Percentiles rank a stretch among this genome's conserved stretches.
Conservation (phyloP, 2,113 vertebrate species). For the Semnornis frantzii region DNA sequence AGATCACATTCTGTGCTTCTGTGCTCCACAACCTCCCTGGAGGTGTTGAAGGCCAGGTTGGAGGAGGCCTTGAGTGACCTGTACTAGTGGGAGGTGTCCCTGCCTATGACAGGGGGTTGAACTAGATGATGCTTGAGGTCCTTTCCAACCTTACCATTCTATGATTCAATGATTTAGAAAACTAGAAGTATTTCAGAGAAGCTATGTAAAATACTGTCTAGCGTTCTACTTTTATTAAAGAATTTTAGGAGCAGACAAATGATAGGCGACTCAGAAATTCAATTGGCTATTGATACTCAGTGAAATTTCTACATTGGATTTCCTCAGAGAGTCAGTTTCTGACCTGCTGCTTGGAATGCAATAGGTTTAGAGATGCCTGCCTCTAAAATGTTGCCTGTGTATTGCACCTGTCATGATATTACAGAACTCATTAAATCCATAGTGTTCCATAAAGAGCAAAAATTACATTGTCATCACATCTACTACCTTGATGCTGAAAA, state of each 20-base stretch:
- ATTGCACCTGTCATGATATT: not conserved
- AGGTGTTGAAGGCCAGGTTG: no score
- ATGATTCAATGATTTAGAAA: not conserved
- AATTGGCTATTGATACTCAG: not conserved
- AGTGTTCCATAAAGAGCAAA: not conserved
- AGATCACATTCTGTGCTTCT: no score
- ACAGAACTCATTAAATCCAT: constrained; percentile 13
- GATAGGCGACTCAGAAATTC: not conserved
- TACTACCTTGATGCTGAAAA: not conserved
- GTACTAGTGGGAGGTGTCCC: no score
- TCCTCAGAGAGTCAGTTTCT: constrained; percentile 5
- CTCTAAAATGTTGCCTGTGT: constrained; percentile 2
- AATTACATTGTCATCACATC: not conserved
- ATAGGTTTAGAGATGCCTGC: not conserved
- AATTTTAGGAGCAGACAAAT: not conserved
- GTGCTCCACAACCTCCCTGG: no score
- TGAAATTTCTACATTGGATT: not conserved
- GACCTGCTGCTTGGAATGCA: not conserved
- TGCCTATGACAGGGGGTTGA: no score
- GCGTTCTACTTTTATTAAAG: not conserved
- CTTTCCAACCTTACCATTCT: no score
- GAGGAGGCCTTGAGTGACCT: no score
- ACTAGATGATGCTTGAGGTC: no score
- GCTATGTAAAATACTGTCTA: not conserved
- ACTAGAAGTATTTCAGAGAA: not conserved